phyloP scores from a whole-genome alignment of 2,113 vertebrate species.

The Scophthalmus maximus region DNA sequence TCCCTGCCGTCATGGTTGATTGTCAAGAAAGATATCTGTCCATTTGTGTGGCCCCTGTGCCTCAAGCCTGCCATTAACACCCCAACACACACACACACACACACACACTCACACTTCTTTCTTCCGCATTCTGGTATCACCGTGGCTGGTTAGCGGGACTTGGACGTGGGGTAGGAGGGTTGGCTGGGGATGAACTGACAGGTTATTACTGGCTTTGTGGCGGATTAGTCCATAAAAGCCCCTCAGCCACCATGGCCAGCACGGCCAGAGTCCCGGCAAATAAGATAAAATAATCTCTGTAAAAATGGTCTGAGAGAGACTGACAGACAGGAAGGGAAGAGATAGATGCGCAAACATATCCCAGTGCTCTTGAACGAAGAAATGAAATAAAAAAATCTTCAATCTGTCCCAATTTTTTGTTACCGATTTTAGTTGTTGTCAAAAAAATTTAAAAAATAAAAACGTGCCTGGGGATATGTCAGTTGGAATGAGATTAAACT shows the following conservation, averaged over 20 bases:
- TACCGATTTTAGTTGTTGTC: slow-evolving; percentile 60
- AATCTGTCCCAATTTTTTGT: slow-evolving; percentile 79
- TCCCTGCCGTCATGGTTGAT: slow-evolving; percentile 57
- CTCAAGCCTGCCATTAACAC: slow-evolving; percentile 59
- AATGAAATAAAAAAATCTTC: slow-evolving; percentile 50
- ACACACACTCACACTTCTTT: slow-evolving; percentile 34
- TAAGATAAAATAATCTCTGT: slow-evolving; percentile 83
- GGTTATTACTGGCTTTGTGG: slow-evolving; percentile 86
- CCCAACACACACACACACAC: not conserved
- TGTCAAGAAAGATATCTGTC: slow-evolving; percentile 63
- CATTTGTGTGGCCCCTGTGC: slow-evolving; percentile 52
- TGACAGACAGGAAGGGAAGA: slow-evolving; percentile 37
- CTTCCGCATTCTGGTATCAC: slow-evolving; percentile 68
- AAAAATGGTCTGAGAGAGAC: slow-evolving; percentile 66
- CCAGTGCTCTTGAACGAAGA: slow-evolving; percentile 27
- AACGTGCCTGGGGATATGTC: slow-evolving; percentile 75
- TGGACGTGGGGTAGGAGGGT: slow-evolving; percentile 56
- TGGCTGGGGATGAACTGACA: slow-evolving; percentile 83
- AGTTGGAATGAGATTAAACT: slow-evolving; percentile 84
- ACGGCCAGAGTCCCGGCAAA: slow-evolving; percentile 74
- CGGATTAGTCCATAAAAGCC: slow-evolving; percentile 85
- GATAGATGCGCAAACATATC: slow-evolving; percentile 53
- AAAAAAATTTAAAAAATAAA: slow-evolving; percentile 12
- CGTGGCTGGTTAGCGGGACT: slow-evolving; percentile 53
- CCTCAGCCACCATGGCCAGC: slow-evolving; percentile 73